These are phyloP conservation scores for Corticium candelabrum DNA, from an alignment of 37 sponge, comb jelly and placozoan genomes.

Conservation along the genomic window DNA sequence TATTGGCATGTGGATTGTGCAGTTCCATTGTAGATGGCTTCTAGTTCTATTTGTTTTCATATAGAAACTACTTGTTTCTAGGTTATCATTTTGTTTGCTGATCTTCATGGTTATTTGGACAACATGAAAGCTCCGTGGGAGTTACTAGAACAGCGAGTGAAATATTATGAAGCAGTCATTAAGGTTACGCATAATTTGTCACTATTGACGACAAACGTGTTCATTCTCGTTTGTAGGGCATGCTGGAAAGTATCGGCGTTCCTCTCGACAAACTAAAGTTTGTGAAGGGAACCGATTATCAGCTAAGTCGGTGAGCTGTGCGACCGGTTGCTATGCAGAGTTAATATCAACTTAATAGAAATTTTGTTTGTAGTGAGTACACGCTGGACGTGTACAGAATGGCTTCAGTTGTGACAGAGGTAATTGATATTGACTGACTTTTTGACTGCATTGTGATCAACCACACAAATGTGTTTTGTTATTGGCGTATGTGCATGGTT, in stretches of 20 bases:
- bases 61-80: no score
- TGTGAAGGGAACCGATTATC: conserved; percentile 82
- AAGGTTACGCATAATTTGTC: conserved; percentile 24
- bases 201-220: not conserved
- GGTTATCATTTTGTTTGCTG: conserved; percentile 89
- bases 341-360: no score
- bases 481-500: no score
- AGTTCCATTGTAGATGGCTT: no score
- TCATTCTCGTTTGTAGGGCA: conserved; percentile 24
- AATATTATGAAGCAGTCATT: conserved; percentile 88
- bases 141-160: conserved; percentile 52
- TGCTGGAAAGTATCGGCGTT: conserved; percentile 84
- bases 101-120: conserved; percentile 92
- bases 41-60: no score
- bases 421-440: no score
- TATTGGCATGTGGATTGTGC: no score
- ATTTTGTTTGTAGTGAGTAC: conserved; percentile 27
- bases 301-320: conserved; percentile 57
- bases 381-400: conserved; percentile 92
- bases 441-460: no score
- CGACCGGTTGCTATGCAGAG: no score
- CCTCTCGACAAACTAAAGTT: conserved; percentile 84
- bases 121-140: conserved; percentile 97
- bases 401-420: conserved; percentile 83
- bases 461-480: no score